Evolutionary conservation across 2,797 vertebrate species (phyloP).

Genomic region (Muscicapa striata): DNA sequence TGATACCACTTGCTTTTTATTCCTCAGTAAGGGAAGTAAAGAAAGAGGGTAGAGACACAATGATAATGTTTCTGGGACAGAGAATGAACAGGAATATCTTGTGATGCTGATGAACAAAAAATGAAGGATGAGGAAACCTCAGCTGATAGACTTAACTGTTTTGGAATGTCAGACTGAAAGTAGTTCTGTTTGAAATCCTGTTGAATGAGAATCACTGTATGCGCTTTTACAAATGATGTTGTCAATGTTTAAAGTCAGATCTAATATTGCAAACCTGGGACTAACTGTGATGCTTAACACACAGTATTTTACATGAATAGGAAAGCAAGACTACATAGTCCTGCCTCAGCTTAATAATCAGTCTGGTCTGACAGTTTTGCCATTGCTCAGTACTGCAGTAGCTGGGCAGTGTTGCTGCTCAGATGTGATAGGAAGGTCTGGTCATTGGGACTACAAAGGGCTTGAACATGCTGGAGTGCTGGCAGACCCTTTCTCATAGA

Average conservation of each 20-base stretch:
- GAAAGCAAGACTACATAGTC: constrained; percentile 10
- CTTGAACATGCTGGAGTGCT: constrained; percentile 78
- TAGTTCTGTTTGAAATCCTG: neutral
- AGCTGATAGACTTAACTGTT: neutral
- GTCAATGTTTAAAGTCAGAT: neutral
- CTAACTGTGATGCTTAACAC: neutral
- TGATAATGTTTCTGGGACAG: neutral
- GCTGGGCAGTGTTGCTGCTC: constrained; percentile 77
- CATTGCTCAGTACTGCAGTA: constrained; percentile 68
- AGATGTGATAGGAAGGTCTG: constrained; percentile 78
- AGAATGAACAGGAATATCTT: neutral
- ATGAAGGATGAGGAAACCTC: neutral
- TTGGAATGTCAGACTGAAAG: neutral
- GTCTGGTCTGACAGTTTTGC: constrained; percentile 76
- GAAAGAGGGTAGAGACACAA: neutral
- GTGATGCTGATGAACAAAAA: neutral
- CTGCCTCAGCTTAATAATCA: constrained; percentile 81
- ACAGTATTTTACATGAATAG: neutral
- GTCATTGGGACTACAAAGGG: constrained; percentile 70
- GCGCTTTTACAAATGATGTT: neutral
- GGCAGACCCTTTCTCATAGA: constrained; percentile 79
- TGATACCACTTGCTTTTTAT: neutral
- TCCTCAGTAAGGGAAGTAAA: neutral
- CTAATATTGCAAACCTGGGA: neutral
- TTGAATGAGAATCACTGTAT: neutral